Conservation (phyloP, 2,113 vertebrate species). For the Zosterops pallidus region DNA sequence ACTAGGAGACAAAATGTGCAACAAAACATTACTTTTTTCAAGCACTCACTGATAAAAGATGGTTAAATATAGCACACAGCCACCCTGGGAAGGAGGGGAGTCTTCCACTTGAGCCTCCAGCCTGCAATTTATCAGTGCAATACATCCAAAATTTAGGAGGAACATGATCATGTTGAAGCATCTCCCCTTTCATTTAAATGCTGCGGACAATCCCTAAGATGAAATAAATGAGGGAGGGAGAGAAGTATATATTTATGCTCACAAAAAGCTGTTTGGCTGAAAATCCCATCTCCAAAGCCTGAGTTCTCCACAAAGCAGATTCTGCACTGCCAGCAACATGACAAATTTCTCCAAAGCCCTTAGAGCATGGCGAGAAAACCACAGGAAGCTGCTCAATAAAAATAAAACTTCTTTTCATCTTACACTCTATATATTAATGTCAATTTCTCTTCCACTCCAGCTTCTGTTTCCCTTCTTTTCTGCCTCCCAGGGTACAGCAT, state of each 20-base stretch:
- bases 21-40: not conserved
- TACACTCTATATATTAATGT: not conserved
- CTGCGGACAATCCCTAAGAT: rapidly evolving
- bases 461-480: not conserved
- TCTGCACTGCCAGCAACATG: not conserved
- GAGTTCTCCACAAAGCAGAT: not conserved
- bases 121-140: not conserved
- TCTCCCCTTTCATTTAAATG: not conserved
- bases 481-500: not conserved
- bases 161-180: not conserved
- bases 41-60: not conserved
- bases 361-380: not conserved
- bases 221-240: not conserved
- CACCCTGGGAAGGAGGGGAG: not conserved
- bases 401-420: not conserved
- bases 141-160: not conserved
- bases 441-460: not conserved
- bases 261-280: not conserved
- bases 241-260: not conserved
- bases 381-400: not conserved
- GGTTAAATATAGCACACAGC: not conserved
- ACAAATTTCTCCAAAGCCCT: not conserved
- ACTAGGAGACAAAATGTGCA: not conserved
- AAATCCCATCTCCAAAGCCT: not conserved
- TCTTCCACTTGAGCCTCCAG: not conserved